Conservation (phyloP, 2,888 invertebrate genomes). For the Mimumesa dahlbomi region DNA sequence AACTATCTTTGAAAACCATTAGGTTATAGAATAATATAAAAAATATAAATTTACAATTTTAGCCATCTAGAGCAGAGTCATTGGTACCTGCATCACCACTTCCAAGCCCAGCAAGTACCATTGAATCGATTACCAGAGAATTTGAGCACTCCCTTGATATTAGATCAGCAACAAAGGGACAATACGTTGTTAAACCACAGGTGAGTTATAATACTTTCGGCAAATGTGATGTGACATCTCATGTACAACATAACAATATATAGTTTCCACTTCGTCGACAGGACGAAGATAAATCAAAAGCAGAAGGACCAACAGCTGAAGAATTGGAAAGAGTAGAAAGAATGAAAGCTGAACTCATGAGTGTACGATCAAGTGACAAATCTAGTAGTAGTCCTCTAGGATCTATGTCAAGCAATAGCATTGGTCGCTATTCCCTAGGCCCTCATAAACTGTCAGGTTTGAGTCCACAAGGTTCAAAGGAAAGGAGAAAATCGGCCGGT, state of each 20-base stretch:
- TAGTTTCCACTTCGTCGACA: too few relatives aligned
- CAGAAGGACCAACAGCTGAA: conserved; percentile 83
- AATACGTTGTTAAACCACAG: conserved; percentile 84
- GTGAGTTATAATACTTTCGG: conserved; percentile 67
- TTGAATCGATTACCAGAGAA: conserved; percentile 89
- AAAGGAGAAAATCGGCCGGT: conserved; percentile 91
- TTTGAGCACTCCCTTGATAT: conserved; percentile 91
- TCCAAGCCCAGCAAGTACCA: conserved; percentile 89
- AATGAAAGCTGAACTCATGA: conserved; percentile 81
- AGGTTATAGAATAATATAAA: not conserved
- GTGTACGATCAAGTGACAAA: conserved; percentile 76
- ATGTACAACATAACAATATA: conserved; percentile 1
- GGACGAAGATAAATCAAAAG: conserved; percentile 87
- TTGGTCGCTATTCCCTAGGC: conserved; percentile 79
- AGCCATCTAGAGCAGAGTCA: conserved; percentile 80
- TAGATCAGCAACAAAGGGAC: conserved; percentile 84
- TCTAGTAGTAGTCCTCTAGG: conserved; percentile 75
- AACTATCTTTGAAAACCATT: not conserved
- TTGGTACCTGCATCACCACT: conserved; percentile 82
- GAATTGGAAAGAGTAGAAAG: conserved; percentile 84
- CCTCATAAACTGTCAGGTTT: conserved; percentile 76
- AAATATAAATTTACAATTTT: conserved; percentile 46
- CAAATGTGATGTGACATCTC: not conserved
- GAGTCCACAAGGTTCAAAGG: conserved; percentile 80
- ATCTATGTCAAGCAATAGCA: conserved; percentile 77